Conservation (phyloP, 1,140 invertebrate species). For the Cyclargus thomasi region DNA sequence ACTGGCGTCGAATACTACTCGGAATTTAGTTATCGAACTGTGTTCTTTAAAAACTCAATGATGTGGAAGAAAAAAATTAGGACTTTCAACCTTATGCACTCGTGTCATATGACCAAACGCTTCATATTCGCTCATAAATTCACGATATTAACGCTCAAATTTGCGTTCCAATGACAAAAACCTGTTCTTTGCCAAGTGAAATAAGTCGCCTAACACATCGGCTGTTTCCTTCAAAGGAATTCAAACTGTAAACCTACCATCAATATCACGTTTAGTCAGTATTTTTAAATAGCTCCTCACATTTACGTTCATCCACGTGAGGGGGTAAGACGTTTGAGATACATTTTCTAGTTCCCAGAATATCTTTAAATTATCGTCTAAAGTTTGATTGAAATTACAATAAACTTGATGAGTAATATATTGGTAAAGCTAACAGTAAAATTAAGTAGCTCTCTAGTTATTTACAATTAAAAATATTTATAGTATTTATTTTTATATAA, state of each 20-base stretch:
- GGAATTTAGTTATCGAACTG: slow-evolving; percentile 26
- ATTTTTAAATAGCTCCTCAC: slow-evolving; percentile 23
- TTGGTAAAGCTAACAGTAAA: too few species aligned
- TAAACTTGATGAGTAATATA: neutral
- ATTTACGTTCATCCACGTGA: slow-evolving; percentile 27
- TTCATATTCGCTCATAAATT: slow-evolving; percentile 37
- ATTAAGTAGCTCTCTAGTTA: too few species aligned
- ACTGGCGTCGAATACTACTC: slow-evolving; percentile 27
- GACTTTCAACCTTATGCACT: slow-evolving; percentile 11
- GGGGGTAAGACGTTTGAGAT: neutral
- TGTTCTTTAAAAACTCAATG: slow-evolving; percentile 22
- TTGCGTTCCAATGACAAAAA: slow-evolving; percentile 36
- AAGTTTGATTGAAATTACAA: neutral
- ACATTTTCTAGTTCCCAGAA: slow-evolving; percentile 35
- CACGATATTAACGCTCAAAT: slow-evolving; percentile 31
- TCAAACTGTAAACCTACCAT: slow-evolving; percentile 28
- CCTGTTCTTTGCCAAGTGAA: slow-evolving; percentile 24
- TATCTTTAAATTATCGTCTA: neutral
- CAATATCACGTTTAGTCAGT: slow-evolving; percentile 24
- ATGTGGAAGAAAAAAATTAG: slow-evolving; percentile 26
- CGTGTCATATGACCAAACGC: slow-evolving; percentile 36
- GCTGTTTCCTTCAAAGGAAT: slow-evolving; percentile 24
- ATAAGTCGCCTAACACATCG: slow-evolving; percentile 32
- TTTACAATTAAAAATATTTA: too few species aligned
- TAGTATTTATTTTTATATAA: too few species aligned